Conservation (phyloP, 2,797 vertebrate genomes). For the Malacoraja senta region DNA sequence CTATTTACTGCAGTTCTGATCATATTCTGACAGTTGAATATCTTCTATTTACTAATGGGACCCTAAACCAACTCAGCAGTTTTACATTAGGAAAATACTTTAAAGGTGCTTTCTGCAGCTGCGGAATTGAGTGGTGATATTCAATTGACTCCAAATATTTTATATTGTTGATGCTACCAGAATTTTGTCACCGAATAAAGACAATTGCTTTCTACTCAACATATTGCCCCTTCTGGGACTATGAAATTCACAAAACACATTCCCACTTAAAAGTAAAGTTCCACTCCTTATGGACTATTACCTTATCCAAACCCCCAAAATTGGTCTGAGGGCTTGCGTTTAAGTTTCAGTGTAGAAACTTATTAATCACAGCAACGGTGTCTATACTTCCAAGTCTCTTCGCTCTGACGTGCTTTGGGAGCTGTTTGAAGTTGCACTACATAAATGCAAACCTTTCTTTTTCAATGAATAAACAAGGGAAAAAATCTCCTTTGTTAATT, state of each 20-base stretch:
- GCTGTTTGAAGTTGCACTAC: too few species aligned
- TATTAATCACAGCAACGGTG: background rate
- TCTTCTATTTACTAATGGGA: background rate
- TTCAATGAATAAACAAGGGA: background rate
- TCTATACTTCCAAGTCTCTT: too few species aligned
- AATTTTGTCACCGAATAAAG: background rate
- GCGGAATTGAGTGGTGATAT: background rate
- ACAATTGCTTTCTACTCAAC: background rate
- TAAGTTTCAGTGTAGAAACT: background rate
- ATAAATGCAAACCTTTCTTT: too few species aligned
- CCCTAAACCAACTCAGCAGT: background rate
- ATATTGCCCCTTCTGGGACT: background rate
- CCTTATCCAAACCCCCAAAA: background rate
- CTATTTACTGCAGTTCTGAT: background rate
- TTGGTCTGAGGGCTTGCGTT: background rate
- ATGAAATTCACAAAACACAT: background rate
- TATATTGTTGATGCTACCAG: background rate
- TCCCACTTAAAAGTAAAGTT: background rate
- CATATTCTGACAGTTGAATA: background rate
- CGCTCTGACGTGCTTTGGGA: too few species aligned
- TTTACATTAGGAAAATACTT: background rate
- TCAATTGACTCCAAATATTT: background rate
- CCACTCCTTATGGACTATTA: background rate
- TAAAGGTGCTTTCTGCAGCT: background rate
- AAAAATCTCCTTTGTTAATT: background rate